These are phyloP conservation scores for Myathropa florea DNA, from an alignment of 2,888 invertebrate species.

Conservation along the genomic window DNA sequence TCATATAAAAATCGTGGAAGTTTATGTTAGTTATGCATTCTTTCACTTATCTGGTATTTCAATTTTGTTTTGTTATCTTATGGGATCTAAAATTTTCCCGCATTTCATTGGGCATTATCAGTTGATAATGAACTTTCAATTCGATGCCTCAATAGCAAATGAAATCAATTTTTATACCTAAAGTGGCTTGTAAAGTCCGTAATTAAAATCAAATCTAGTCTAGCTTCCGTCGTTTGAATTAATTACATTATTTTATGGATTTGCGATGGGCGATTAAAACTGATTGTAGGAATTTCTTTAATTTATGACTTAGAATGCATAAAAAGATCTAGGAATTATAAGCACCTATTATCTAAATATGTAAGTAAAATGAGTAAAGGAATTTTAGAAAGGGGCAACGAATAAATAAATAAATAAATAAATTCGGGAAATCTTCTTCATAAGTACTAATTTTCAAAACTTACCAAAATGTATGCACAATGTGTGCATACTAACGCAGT, in stretches of 20 bases:
- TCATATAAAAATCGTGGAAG: too few species aligned
- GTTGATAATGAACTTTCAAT: not conserved
- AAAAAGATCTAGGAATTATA: too few species aligned
- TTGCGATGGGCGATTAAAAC: not conserved
- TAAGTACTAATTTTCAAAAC: too few species aligned
- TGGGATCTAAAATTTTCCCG: not conserved
- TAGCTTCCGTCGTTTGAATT: not conserved
- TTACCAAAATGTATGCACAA: slow-evolving; percentile 94
- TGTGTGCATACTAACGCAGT: slow-evolving; percentile 96
- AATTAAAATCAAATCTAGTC: not conserved
- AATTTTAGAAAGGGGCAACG: too few species aligned
- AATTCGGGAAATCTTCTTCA: too few species aligned
- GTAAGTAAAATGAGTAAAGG: too few species aligned
- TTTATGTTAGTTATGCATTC: not conserved
- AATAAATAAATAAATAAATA: too few species aligned
- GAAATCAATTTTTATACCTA: not conserved
- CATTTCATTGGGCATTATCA: not conserved
- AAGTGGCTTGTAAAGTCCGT: not conserved
- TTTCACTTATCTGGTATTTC: not conserved
- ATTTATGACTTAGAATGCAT: too few species aligned
- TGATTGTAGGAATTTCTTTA: not conserved
- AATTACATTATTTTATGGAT: not conserved
- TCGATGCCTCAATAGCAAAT: not conserved
- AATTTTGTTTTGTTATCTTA: not conserved
- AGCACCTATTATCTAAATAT: too few species aligned